Evolutionary conservation across 2,888 invertebrate genomes (phyloP), one percentile per base, ranked within the genome.

Genomic region (Melanophora roralis): DNA sequence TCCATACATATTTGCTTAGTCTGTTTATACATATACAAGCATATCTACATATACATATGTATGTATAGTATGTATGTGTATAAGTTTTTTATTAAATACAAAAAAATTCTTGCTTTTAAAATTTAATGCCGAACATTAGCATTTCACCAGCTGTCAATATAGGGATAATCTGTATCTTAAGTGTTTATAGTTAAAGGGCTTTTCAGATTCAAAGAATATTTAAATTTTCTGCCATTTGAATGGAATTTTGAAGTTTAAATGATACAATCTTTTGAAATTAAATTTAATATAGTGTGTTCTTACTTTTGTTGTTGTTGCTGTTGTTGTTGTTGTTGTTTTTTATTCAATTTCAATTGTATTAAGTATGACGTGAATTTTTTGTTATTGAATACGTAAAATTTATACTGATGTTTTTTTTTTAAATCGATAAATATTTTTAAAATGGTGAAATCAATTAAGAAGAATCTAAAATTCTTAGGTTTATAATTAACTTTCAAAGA

Each of bases 111-210:
- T 68, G n/a, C 23, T 32, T 53, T 14, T 45, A 21, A 19, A 19
- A 19, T 32, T 53, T 45, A 47, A 62, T 76, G 55, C 49, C 14
- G 27, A 14, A 76, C 69, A 69, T 76, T 69, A 69, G 55, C 69
- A 69, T 76, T 76, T 49, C 49, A 57, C 19, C 76, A 69, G 69
- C 76, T 76, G 68, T 38, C 62, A 68, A 75, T 68, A 45, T 60
- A n/a, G 43, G 36, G 60, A 59, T 16, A 67, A 68, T 43, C 45
- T 49, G n/a, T n/a, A 49, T 59, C 16, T 59, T 8, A 62, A 68
- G 51, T 68, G 53, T 75, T 68, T 34, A 47, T 59, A 6, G 38
- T 16, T 62, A 64, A 19, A 16, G 14, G 4, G 11, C 14, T 45
- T 3, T 19, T 16, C 14, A 38, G 7, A 16, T 27, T 27, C 6